Conservation (phyloP, 2,797 vertebrate species). For the Pantherophis vulpinus region DNA sequence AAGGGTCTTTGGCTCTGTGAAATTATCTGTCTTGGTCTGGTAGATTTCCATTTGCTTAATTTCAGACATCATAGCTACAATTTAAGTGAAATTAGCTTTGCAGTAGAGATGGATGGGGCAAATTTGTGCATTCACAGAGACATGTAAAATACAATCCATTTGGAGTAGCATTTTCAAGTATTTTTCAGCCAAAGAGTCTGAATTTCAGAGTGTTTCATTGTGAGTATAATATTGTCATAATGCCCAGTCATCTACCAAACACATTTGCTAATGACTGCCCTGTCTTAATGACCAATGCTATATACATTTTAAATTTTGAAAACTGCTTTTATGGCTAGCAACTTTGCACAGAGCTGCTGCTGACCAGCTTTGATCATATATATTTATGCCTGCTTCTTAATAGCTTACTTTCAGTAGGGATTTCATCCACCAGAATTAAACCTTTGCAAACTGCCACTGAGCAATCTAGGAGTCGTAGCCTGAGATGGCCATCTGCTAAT, state of each 20-base stretch:
- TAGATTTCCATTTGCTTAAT: neutral
- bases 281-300: neutral
- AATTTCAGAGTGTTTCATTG: neutral
- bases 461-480: neutral
- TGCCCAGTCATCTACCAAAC: neutral
- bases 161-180: neutral
- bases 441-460: neutral
- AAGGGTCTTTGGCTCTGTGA: neutral
- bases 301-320: neutral
- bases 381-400: neutral
- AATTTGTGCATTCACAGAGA: neutral
- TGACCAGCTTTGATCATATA: neutral
- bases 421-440: neutral
- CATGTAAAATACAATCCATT: neutral
- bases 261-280: neutral
- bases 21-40: neutral
- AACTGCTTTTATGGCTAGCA: neutral
- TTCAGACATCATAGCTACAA: neutral
- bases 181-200: neutral
- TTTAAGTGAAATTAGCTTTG: neutral
- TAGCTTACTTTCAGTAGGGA: neutral
- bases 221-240: neutral
- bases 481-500: slow-evolving; percentile 3
- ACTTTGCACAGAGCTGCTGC: neutral
- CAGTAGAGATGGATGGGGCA: neutral